A percentile compares a stretch with the other conserved stretches of the same genome.
Evolutionary conservation across 2,113 vertebrate genomes (phyloP).

Genomic region (Hydrolagus affinis): DNA sequence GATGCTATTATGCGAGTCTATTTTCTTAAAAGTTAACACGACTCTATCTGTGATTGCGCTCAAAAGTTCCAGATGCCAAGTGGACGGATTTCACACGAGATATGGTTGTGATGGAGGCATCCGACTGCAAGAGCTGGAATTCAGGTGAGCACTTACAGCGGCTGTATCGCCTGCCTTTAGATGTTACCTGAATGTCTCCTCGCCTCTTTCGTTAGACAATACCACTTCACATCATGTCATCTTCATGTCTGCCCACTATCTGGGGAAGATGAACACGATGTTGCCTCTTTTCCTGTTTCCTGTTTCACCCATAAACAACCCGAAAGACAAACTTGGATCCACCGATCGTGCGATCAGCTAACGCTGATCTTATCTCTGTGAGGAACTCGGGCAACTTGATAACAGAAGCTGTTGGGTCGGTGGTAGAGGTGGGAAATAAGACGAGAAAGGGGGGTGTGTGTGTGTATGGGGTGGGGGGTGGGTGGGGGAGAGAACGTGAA

Average conservation of each 20-base stretch:
- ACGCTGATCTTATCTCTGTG: too few relatives aligned
- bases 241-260: too few relatives aligned
- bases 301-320: neutral
- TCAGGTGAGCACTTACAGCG: constrained; percentile 49
- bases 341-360: too few relatives aligned
- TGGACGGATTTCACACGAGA: constrained; percentile 63
- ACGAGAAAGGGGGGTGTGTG: too few relatives aligned
- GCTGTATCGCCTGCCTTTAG: neutral
- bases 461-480: too few relatives aligned
- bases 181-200: neutral
- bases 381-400: too few relatives aligned
- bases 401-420: too few relatives aligned
- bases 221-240: neutral
- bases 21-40: too few relatives aligned
- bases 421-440: too few relatives aligned
- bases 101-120: constrained; percentile 47
- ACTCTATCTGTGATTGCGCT: neutral
- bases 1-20: too few relatives aligned
- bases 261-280: neutral
- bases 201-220: neutral
- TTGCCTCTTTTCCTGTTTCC: neutral
- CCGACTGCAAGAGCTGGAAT: constrained; percentile 54
- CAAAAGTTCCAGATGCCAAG: constrained; percentile 52
- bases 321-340: neutral
- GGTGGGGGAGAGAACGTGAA: neutral